A percentile compares a stretch with the other conserved stretches of the same genome.
These are phyloP conservation scores for Nasonia vitripennis DNA, from an alignment of 1,140 invertebrate genomes.

Conservation along the genomic window DNA sequence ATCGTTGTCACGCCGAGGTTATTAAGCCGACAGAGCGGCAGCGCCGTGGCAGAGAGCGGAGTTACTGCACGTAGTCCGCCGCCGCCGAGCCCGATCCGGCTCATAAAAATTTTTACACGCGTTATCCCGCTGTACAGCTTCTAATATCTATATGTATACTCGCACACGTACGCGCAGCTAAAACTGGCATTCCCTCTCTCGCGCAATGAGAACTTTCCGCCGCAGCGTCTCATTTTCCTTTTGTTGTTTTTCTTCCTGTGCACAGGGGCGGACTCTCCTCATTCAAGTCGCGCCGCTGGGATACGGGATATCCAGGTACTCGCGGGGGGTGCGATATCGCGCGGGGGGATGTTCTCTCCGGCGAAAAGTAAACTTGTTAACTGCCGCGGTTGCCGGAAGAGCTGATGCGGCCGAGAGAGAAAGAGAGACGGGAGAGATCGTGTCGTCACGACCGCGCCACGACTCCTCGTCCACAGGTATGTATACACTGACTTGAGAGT, in stretches of 20 bases:
- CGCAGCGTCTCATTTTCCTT: background rate
- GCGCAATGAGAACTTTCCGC: background rate
- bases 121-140: background rate
- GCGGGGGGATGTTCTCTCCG: conserved; percentile 12
- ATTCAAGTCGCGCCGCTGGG: background rate
- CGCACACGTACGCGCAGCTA: background rate
- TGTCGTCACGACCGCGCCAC: background rate
- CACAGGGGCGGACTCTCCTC: background rate
- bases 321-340: background rate
- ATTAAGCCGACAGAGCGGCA: background rate
- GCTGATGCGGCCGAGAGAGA: conserved; percentile 3
- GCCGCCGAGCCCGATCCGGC: background rate
- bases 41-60: background rate
- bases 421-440: background rate
- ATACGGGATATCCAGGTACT: conserved; percentile 5
- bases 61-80: background rate
- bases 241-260: conserved; percentile 24
- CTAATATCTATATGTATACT: background rate
- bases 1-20: background rate
- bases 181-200: background rate
- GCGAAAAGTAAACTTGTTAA: conserved; percentile 51
- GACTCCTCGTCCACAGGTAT: background rate
- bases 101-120: conserved; percentile 1
- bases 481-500: background rate
- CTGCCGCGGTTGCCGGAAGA: background rate